Conservation (phyloP, 2,797 vertebrate species). For the Anabacerthia variegaticeps region DNA sequence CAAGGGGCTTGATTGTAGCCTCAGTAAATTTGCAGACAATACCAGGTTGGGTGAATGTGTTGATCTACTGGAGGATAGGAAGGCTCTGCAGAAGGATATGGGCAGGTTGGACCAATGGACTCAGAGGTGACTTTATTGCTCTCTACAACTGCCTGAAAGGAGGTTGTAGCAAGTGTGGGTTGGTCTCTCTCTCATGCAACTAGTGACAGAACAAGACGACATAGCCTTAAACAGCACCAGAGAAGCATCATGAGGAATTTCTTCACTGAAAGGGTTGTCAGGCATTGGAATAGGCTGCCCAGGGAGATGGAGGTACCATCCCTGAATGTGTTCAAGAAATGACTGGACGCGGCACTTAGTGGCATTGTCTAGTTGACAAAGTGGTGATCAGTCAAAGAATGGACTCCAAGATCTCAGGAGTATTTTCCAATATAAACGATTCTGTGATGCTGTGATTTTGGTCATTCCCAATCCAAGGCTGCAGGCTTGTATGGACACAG, state of each 20-base stretch:
- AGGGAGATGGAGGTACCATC: neutral
- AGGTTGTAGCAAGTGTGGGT: neutral
- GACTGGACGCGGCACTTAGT: neutral
- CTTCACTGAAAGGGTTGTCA: neutral
- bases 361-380: neutral
- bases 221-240: neutral
- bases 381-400: neutral
- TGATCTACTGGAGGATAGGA: neutral
- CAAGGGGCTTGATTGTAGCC: neutral
- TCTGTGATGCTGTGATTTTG: neutral
- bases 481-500: fast-evolving
- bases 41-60: neutral
- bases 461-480: neutral
- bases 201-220: neutral
- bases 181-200: no score
- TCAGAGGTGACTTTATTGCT: neutral
- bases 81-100: neutral
- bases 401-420: neutral
- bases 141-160: neutral
- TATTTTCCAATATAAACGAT: neutral
- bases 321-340: neutral
- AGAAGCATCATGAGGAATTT: neutral
- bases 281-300: neutral
- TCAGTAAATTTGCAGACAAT: neutral
- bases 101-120: neutral